Evolutionary conservation across 2,797 vertebrate genomes (phyloP).

Genomic region (Chelidonichthys spinosus): DNA sequence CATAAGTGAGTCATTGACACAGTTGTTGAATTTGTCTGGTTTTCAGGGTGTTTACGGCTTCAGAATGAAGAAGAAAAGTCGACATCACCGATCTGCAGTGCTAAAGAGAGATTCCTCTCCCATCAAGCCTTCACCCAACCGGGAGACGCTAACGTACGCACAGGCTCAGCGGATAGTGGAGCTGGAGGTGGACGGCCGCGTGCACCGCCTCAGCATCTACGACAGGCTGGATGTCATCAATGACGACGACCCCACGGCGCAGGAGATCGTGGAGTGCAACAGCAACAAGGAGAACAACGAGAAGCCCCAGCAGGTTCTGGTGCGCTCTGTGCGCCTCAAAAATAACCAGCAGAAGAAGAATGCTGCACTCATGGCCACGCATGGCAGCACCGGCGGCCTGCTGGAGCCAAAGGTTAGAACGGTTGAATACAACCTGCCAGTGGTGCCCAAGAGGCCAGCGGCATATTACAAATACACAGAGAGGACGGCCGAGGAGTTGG

Average conservation of each 20-base stretch:
- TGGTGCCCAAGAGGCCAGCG: constrained; percentile 89
- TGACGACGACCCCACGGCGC: constrained; percentile 94
- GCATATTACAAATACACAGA: constrained; percentile 92
- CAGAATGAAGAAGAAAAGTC: constrained; percentile 96
- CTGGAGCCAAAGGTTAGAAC: constrained; percentile 92
- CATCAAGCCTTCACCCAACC: constrained; percentile 94
- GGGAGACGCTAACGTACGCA: constrained; percentile 96
- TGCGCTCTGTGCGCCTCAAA: constrained; percentile 93
- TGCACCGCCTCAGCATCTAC: constrained; percentile 96
- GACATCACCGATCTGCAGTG: constrained; percentile 88
- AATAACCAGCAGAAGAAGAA: constrained; percentile 94
- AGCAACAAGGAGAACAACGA: constrained; percentile 99
- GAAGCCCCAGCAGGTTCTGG: constrained; percentile 89
- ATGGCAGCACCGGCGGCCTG: constrained; percentile 78
- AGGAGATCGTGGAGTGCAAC: constrained; percentile 97
- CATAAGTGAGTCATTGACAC: not conserved
- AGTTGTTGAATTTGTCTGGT: not conserved
- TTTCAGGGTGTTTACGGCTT: constrained; percentile 65
- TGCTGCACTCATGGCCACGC: constrained; percentile 77
- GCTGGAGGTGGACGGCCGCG: constrained; percentile 96
- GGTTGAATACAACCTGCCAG: constrained; percentile 96
- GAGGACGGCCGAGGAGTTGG: constrained; percentile 93
- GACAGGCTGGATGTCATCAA: constrained; percentile 94
- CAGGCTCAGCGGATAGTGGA: constrained; percentile 99
- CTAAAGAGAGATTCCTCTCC: constrained; percentile 91